phyloP scores from a whole-genome alignment of 2,113 vertebrate genomes.

The Rhombomys opimus region DNA sequence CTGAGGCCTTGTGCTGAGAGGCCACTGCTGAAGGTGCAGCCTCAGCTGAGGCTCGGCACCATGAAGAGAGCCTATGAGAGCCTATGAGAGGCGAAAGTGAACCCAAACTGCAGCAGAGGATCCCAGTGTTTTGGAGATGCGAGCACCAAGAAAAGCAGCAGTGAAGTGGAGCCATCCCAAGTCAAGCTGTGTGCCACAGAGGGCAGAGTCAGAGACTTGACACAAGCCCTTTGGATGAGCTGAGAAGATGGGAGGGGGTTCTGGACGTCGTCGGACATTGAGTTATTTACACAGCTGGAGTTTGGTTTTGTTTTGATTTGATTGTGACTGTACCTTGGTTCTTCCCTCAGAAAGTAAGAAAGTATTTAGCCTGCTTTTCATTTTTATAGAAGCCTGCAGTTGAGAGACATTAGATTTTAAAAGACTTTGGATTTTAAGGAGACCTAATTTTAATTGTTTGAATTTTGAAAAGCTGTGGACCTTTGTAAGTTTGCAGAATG shows the following conservation, averaged over 20 bases:
- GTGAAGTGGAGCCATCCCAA: background rate
- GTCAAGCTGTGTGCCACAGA: background rate
- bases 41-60: background rate
- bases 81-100: background rate
- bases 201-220: background rate
- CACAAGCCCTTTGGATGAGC: background rate
- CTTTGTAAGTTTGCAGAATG: background rate
- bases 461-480: background rate
- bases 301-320: background rate
- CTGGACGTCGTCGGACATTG: no score
- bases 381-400: background rate
- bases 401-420: background rate
- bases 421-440: background rate
- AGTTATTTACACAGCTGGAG: background rate
- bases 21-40: background rate
- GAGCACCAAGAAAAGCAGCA: background rate
- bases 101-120: background rate
- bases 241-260: background rate
- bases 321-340: background rate
- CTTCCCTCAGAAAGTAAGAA: background rate
- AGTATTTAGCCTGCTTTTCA: background rate
- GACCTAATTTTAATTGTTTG: background rate
- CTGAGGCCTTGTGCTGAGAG: background rate
- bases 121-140: background rate
- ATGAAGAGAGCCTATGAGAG: background rate